Conservation (phyloP, 2,113 vertebrate species). For the Acanthochromis polyacanthus region DNA sequence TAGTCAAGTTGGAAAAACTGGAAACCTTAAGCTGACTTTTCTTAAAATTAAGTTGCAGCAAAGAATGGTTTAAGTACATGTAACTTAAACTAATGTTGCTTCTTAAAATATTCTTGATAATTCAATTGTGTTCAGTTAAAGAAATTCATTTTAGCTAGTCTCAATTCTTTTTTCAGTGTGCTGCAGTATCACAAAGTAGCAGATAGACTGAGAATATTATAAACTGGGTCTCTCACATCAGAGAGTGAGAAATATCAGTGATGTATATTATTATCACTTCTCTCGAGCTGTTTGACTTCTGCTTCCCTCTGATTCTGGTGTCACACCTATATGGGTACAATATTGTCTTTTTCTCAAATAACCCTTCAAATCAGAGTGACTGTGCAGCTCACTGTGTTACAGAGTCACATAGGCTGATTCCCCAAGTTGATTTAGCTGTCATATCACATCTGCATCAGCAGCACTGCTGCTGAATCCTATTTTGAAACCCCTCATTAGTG, state of each 20-base stretch:
- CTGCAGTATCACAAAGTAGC: neutral
- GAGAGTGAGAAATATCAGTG: constrained; percentile 6
- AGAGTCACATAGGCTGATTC: constrained; percentile 31
- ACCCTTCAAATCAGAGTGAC: constrained; percentile 38
- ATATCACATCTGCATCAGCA: constrained; percentile 69
- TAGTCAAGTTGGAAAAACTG: no score
- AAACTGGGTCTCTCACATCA: constrained; percentile 21
- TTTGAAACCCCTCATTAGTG: constrained; percentile 73
- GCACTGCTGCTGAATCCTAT: constrained; percentile 53
- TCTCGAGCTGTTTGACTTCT: constrained; percentile 21
- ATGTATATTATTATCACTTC: constrained; percentile 42
- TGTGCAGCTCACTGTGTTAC: constrained; percentile 20
- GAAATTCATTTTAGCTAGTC: no score
- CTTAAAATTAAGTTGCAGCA: no score
- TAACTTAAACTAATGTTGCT: no score
- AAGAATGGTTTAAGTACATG: no score
- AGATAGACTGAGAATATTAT: constrained; percentile 5
- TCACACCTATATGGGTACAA: constrained; percentile 37
- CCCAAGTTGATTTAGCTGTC: constrained; percentile 63
- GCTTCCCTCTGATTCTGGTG: constrained; percentile 25
- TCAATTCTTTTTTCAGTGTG: no score
- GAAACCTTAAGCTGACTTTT: no score
- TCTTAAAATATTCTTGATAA: no score
- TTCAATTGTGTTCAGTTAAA: no score
- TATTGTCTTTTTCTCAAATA: constrained; percentile 43